Base-by-base conservation (phyloP, 2,888 invertebrate genomes). In the Nomada hirtipes region DNA sequence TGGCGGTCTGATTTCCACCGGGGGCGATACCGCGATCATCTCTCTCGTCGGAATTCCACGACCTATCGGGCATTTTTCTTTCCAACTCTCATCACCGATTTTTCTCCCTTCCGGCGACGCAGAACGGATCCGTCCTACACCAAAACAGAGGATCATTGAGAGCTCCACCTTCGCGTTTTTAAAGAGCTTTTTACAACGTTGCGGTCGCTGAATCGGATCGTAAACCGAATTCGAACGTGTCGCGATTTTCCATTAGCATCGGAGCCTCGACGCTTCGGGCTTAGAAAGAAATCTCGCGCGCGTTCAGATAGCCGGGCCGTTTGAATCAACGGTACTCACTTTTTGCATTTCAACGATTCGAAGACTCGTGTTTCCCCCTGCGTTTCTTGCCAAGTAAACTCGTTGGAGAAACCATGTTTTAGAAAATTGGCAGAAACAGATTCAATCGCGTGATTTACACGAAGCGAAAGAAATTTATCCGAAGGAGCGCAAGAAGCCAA, bases 201-300 rank as follows among this genome's bases (percentile, higher is more conserved):
- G 71, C 18, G 71, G 15, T 44, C 29, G 55, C 53, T 53, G 11
- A 1, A 15, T 29, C 50, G 57, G 7, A 26, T 53, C 23, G 73
- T 20, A 61, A 61, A 78, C 61, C 78, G 57, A 63, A 61, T 72
- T 55, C 71, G 50, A n/a, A 67, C 71, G 71, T 65, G 63, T 50
- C 55, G 63, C 67, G 67, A 63, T 80, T 80, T 80, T n/a, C 71
- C 71, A 76, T 75, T 79, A 75, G 47, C 4, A 44, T 20, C 60
- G 60, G 1, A 15, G 47, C 11, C 15, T 36, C 36, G 18, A 26
- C 18, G 20, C 13, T 13, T 44, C 3, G 4, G 2, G 1, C n/a
- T 29, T 23, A 11, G 44, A 50, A 69, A 68, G 69, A 52, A 69
- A 23, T 44, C 11, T 55, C 75, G 75, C 63, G 52, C 78, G 78